A percentile compares a stretch with the other conserved stretches of the same genome.
phyloP scores from a whole-genome alignment of 2,797 vertebrate species.

The Apodemus agrarius region DNA sequence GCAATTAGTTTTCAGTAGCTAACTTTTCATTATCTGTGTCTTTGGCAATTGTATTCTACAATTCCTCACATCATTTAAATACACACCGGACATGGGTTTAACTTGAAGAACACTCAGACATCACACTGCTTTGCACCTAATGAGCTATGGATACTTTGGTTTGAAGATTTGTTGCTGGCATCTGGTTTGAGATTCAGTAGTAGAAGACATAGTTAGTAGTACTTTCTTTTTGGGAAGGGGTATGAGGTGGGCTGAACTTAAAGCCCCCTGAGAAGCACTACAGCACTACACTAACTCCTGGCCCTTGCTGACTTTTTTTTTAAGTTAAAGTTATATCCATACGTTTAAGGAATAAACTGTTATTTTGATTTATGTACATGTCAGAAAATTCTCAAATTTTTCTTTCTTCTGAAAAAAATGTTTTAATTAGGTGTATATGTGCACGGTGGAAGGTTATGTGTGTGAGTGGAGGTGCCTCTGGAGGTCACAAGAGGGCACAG shows the following conservation, averaged over 20 bases:
- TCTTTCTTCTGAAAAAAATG: not conserved
- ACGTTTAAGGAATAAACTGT: slow-evolving; percentile 38
- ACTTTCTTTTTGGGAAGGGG: not conserved
- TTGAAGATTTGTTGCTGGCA: not conserved
- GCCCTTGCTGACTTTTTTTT: not conserved
- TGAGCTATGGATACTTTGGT: not conserved
- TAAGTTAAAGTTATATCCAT: not conserved
- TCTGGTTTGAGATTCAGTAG: slow-evolving; percentile 33
- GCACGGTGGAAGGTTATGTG: not conserved
- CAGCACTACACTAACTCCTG: not conserved
- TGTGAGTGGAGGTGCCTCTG: not conserved
- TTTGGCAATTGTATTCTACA: not conserved
- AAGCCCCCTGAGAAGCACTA: not conserved
- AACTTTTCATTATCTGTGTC: slow-evolving; percentile 35
- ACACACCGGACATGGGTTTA: not conserved
- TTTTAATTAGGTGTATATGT: not conserved
- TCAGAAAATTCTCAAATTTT: not conserved
- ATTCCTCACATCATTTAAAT: not conserved
- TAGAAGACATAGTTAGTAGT: not conserved
- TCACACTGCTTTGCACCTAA: not conserved
- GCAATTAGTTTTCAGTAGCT: not conserved
- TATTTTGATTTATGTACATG: not conserved
- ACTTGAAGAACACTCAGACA: not conserved
- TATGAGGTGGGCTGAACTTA: not conserved
- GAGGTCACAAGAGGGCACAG: not conserved